phyloP scores from a whole-genome alignment of 35 echinoderm and acorn worm genomes.

The Ophiothrix spiculata region DNA sequence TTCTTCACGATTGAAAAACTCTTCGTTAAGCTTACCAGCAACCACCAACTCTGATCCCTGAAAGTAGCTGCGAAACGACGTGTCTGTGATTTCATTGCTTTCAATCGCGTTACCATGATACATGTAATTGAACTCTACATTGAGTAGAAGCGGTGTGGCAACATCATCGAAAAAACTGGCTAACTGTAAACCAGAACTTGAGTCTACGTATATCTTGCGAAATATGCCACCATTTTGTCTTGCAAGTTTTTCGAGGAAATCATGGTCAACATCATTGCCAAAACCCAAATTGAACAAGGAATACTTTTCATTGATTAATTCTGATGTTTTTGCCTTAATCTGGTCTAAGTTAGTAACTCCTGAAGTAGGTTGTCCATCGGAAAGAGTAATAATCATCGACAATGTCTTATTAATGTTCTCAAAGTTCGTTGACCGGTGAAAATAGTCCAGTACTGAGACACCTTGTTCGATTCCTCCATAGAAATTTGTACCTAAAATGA shows the following conservation, averaged over 20 bases:
- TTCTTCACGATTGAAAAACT: constrained; percentile 20
- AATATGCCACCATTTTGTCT: constrained; percentile 52
- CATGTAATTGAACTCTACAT: constrained; percentile 59
- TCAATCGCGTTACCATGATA: constrained; percentile 40
- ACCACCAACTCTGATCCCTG: constrained; percentile 78
- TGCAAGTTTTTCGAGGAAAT: constrained; percentile 62
- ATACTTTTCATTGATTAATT: constrained; percentile 25
- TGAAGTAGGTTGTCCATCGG: constrained; percentile 55
- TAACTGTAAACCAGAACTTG: constrained; percentile 58
- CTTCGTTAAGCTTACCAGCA: constrained; percentile 60
- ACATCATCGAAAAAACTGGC: constrained; percentile 83
- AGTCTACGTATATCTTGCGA: constrained; percentile 77
- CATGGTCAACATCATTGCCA: constrained; percentile 46
- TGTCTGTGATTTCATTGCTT: constrained; percentile 54
- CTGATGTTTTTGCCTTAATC: constrained; percentile 27
- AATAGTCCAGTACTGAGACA: constrained; percentile 7
- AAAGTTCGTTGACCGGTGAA: not conserved
- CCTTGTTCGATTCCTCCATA: constrained; percentile 36
- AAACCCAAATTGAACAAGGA: constrained; percentile 69
- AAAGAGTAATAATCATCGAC: constrained; percentile 67
- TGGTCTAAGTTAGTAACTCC: constrained; percentile 8
- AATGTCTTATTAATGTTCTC: not conserved
- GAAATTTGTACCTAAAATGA: constrained; percentile 52
- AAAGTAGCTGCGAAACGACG: constrained; percentile 57
- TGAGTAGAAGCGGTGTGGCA: constrained; percentile 68